Conservation (phyloP, 2,797 vertebrate species). For the Smutsia gigantea region DNA sequence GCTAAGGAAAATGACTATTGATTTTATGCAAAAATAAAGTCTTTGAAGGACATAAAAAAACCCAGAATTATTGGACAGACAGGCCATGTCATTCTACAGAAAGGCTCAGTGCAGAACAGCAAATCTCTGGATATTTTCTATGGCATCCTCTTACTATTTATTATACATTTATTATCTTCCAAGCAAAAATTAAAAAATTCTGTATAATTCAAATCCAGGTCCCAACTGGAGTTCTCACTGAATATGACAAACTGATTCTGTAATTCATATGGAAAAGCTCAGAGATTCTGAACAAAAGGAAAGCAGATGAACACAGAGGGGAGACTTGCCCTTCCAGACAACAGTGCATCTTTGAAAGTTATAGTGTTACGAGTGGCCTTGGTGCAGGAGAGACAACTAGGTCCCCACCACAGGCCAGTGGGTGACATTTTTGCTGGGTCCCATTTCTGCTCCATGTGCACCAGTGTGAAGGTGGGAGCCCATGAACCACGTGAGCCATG, state of each 20-base stretch:
- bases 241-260: not conserved
- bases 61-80: not conserved
- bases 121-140: not conserved
- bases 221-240: not conserved
- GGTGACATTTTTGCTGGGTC: not conserved
- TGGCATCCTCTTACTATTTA: not conserved
- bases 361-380: fast-evolving
- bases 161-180: not conserved
- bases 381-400: too few relatives aligned
- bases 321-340: not conserved
- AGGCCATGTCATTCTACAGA: not conserved
- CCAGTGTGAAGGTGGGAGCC: fast-evolving
- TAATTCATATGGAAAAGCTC: not conserved
- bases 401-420: fast-evolving
- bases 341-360: not conserved
- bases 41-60: not conserved
- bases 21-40: not conserved
- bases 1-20: not conserved
- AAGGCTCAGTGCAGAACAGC: not conserved
- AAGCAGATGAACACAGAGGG: not conserved
- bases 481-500: fast-evolving
- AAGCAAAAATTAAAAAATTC: slow-evolving; percentile 22
- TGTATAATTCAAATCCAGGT: not conserved
- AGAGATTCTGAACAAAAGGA: not conserved
- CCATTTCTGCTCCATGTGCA: fast-evolving